phyloP scores from a whole-genome alignment of 2,113 vertebrate genomes.

The Myanophis thanlyinensis region DNA sequence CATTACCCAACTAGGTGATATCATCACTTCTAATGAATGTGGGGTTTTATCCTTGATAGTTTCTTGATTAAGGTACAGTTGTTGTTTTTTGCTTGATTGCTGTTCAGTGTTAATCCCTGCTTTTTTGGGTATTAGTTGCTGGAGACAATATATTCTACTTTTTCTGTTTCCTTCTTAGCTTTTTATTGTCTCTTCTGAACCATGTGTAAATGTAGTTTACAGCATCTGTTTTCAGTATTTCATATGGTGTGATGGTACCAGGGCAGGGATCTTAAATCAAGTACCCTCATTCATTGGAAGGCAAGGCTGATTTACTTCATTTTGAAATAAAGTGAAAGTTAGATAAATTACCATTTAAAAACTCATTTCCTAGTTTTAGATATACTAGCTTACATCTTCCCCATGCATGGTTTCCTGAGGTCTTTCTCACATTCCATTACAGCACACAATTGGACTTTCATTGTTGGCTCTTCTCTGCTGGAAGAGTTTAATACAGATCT shows the following conservation, averaged over 20 bases:
- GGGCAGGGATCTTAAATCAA: neutral
- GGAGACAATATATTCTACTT: neutral
- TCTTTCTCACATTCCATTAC: too few species aligned
- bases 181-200: neutral
- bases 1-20: neutral
- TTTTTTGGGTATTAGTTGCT: neutral
- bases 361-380: neutral
- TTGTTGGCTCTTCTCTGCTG: neutral
- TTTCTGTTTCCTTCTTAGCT: neutral
- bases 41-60: neutral
- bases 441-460: neutral
- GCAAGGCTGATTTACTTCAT: neutral
- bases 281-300: neutral
- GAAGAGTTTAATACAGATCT: neutral
- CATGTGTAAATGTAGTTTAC: neutral
- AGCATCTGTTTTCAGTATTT: neutral
- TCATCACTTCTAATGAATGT: neutral
- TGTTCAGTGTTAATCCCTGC: neutral
- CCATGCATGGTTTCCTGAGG: neutral
- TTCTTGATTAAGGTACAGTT: neutral
- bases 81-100: neutral
- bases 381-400: neutral
- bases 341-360: neutral
- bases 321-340: neutral
- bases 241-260: neutral